Percentiles rank a stretch among this genome's conserved stretches.
Conservation (phyloP, 2,888 invertebrate species). For the Diaphora mendica region DNA sequence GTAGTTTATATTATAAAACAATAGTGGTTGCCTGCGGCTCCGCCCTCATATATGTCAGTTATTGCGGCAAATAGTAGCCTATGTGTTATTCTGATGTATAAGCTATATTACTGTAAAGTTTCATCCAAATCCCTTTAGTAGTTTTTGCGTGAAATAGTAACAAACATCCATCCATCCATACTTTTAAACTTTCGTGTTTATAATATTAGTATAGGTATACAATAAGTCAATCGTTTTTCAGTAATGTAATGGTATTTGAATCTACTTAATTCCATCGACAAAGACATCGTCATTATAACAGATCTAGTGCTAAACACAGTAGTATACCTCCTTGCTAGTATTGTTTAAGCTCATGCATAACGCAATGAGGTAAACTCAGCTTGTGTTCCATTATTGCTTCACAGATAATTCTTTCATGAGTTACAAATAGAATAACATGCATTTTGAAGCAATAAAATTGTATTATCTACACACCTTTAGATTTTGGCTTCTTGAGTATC, state of each 20-base stretch:
- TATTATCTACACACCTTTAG: constrained; percentile 3
- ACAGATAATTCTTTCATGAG: not conserved
- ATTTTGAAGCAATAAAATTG: not conserved
- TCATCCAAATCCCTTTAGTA: no score
- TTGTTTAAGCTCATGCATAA: not conserved
- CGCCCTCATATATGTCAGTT: no score
- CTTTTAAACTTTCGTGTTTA: no score
- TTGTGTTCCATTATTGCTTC: not conserved
- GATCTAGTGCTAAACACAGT: not conserved
- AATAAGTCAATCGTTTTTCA: not conserved
- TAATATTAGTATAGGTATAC: no score
- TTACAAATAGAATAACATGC: not conserved
- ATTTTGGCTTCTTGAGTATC: not conserved
- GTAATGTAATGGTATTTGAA: not conserved
- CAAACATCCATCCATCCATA: no score
- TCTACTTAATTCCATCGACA: not conserved
- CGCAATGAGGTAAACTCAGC: not conserved
- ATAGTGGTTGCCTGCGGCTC: no score
- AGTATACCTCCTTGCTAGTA: not conserved
- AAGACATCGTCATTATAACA: not conserved
- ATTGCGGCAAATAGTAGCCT: no score
- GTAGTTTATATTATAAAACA: no score
- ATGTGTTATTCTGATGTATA: no score
- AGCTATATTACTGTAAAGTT: no score
- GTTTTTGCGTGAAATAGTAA: no score